phyloP scores from a whole-genome alignment of 2,888 invertebrate species.

The Apamea epomidion region DNA sequence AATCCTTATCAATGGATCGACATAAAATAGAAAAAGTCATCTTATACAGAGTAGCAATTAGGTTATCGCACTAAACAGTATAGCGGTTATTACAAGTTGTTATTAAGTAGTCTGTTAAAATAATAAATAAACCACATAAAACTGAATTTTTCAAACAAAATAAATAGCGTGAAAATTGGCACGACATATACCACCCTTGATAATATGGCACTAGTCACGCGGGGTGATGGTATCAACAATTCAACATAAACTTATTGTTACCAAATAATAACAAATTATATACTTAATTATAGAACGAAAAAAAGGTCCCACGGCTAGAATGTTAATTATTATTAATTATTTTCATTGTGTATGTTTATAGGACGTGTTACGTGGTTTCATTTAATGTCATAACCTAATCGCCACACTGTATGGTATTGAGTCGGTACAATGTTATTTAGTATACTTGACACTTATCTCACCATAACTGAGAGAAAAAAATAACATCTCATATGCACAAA shows the following conservation, averaged over 20 bases:
- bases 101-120: no score
- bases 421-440: not conserved
- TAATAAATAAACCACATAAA: no score
- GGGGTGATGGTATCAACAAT: not conserved
- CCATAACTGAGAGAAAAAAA: not conserved
- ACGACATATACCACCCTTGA: no score
- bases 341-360: not conserved
- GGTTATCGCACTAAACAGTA: not conserved
- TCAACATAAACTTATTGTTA: not conserved
- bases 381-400: no score
- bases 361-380: not conserved
- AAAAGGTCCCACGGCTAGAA: not conserved
- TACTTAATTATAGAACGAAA: not conserved
- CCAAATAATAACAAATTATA: not conserved
- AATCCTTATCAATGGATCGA: not conserved
- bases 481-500: conserved; percentile 27
- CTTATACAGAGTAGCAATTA: not conserved
- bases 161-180: no score
- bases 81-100: not conserved
- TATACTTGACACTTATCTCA: no score
- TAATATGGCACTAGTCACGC: not conserved
- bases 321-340: no score
- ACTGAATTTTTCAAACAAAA: no score
- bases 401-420: not conserved
- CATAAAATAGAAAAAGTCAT: not conserved